These are phyloP conservation scores for Emydocephalus ijimae DNA, from an alignment of 2,113 vertebrate species.

Conservation along the genomic window DNA sequence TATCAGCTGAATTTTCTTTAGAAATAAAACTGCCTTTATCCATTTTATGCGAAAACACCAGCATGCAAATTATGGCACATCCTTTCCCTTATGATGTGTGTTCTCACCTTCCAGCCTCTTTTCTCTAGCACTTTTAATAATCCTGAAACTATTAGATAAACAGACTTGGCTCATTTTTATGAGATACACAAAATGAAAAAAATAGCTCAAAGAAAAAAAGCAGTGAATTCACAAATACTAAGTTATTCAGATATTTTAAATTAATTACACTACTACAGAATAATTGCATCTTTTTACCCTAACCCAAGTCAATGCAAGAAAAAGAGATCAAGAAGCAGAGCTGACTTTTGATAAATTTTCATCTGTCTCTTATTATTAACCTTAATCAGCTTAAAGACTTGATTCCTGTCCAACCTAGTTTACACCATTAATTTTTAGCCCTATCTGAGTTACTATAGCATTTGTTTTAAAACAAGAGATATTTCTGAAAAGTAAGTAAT, in stretches of 20 bases:
- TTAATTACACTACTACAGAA: conserved; percentile 56
- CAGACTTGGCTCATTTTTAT: conserved; percentile 27
- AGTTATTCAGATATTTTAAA: conserved; percentile 61
- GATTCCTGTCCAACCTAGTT: conserved; percentile 32
- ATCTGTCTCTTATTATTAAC: conserved; percentile 45
- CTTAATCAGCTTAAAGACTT: conserved; percentile 53
- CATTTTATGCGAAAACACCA: conserved; percentile 27
- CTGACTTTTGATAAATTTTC: conserved; percentile 53
- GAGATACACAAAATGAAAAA: conserved; percentile 38
- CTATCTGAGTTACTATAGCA: conserved; percentile 17
- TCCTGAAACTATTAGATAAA: conserved; percentile 26
- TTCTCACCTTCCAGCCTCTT: background rate
- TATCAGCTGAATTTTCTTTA: conserved; percentile 46
- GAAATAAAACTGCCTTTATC: conserved; percentile 48
- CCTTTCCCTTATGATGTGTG: conserved; percentile 22
- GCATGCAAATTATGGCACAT: background rate
- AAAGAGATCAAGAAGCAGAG: conserved; percentile 52
- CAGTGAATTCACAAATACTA: conserved; percentile 40
- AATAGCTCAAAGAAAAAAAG: conserved; percentile 41
- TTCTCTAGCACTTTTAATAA: conserved; percentile 3
- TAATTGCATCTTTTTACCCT: conserved; percentile 57
- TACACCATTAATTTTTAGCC: background rate
- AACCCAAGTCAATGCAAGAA: conserved; percentile 41
- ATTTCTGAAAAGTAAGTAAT: background rate
- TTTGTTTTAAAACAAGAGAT: conserved; percentile 12